Evolutionary conservation across 2,888 invertebrate genomes (phyloP), one percentile per base, ranked within the genome.

Genomic region (Ferrisia virgata): DNA sequence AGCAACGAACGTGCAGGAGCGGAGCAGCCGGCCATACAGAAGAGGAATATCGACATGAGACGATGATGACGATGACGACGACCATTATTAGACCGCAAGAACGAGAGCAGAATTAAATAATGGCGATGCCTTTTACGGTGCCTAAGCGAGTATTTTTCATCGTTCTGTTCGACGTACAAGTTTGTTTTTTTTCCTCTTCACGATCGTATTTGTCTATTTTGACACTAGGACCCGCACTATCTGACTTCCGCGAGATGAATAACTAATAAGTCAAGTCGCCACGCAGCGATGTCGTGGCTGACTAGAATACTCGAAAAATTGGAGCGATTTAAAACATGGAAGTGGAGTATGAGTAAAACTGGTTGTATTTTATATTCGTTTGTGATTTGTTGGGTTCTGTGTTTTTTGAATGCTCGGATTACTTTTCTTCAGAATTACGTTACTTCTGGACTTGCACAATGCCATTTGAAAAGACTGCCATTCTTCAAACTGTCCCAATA

Each of bases 61-160:
- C 53, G 53, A 53, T 11, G 5, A 36, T 6, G 36, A 36, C 36
- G 36, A 22, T 22, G 53, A 53, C 22, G 5, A 36, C 4, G 36
- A 36, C 36, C 5, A 36, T 4, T 53, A 53, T 53, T 28, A 64
- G 28, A 64, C 64, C 13, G 28, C 13, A 13, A 64, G 13, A 64
- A 64, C 64, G 64, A 64, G 64, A 64, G 64, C 64, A 64, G 64
- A 64, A 64, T 64, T 64, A 64, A 64, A 64, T 64, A 64, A 64
- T 28, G 64, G 15, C 13, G 64, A 64, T 64, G 64, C 64, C 64
- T 28, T 64, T 64, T 64, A 64, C 64, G 64, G 64, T 15, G 64
- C 3, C 64, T 28, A 64, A 15, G 28, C 64, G 64, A 15, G 64
- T 64, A 64, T 64, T 64, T 64, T 64, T 58, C 58, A 25, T 53